phyloP scores from a whole-genome alignment of 1,140 invertebrate species.

The Meloidogyne floridensis region DNA sequence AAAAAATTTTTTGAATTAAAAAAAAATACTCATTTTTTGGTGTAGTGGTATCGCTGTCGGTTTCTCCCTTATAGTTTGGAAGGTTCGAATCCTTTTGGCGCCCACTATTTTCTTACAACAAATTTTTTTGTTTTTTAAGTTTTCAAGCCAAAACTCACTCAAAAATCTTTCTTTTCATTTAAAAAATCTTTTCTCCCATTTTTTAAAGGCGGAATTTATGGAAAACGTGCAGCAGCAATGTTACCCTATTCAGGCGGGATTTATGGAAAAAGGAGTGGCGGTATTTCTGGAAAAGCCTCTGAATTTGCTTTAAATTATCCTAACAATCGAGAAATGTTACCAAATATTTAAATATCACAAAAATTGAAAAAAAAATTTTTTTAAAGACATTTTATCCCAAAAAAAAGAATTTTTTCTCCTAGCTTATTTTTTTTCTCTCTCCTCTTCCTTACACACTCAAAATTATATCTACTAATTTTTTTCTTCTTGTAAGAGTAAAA shows the following conservation, averaged over 20 bases:
- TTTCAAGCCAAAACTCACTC: neutral
- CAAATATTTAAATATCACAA: neutral
- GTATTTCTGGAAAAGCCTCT: neutral
- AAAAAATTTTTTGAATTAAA: too few relatives aligned
- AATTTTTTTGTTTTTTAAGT: neutral
- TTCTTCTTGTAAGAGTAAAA: too few relatives aligned
- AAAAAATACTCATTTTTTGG: too few relatives aligned
- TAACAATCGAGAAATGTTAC: neutral
- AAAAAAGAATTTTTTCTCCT: neutral
- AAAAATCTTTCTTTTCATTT: too few relatives aligned
- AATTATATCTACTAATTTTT: too few relatives aligned
- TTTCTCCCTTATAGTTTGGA: too few relatives aligned
- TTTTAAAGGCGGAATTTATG: conserved; percentile 41
- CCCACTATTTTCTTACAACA: too few relatives aligned
- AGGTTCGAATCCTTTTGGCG: too few relatives aligned
- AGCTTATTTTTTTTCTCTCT: neutral
- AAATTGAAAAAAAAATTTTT: neutral
- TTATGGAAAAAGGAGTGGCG: conserved; percentile 44
- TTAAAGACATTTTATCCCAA: neutral
- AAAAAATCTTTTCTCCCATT: neutral
- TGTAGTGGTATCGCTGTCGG: too few relatives aligned
- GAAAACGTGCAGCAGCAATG: conserved; percentile 38
- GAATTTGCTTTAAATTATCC: conserved; percentile 4
- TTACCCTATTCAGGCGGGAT: conserved; percentile 50
- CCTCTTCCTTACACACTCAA: neutral